Conservation (phyloP, 2,888 invertebrate species). For the Plutella xylostella region DNA sequence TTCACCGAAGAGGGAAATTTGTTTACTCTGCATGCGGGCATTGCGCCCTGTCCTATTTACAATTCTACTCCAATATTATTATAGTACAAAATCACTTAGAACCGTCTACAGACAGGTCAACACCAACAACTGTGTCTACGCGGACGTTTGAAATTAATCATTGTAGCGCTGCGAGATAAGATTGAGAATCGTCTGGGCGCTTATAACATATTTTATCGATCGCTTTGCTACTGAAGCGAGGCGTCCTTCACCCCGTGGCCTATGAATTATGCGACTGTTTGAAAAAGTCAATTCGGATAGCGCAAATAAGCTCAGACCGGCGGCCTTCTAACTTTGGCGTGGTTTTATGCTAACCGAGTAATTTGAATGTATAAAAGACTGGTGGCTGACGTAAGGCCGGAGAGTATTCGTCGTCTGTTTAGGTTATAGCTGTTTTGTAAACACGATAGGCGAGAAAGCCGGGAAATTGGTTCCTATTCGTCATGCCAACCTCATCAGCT, state of each 20-base stretch:
- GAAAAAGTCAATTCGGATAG: not conserved
- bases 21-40: conserved; percentile 1
- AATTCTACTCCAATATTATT: not conserved
- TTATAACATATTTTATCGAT: conserved; percentile 40
- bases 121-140: not conserved
- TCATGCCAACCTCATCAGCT: not conserved
- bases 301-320: no score
- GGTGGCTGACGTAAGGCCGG: conserved; percentile 3
- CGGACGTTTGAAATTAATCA: not conserved
- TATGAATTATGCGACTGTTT: conserved; percentile 35
- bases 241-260: conserved; percentile 64
- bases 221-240: conserved; percentile 32
- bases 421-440: conserved; percentile 1
- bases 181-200: not conserved
- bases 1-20: conserved; percentile 2
- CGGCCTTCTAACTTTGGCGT: no score
- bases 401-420: not conserved
- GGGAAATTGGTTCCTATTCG: not conserved
- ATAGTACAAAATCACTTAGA: not conserved
- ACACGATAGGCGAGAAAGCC: not conserved
- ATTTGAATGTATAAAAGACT: conserved; percentile 1
- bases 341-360: conserved; percentile 4
- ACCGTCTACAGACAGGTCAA: not conserved
- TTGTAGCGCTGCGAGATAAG: not conserved
- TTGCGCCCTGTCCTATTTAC: not conserved